Evolutionary conservation across 2,888 invertebrate genomes (phyloP).

Genomic region (Selenia dentaria): DNA sequence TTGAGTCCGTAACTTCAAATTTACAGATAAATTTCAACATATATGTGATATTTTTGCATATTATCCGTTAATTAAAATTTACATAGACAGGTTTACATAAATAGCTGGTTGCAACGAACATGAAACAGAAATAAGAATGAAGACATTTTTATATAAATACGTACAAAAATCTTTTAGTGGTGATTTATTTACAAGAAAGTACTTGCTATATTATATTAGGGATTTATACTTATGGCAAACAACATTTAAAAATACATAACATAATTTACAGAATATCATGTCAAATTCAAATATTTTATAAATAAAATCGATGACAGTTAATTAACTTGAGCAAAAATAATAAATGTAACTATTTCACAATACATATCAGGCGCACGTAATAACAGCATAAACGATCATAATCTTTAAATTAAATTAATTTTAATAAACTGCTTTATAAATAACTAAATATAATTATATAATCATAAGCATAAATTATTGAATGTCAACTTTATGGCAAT

Average conservation of each 20-base stretch:
- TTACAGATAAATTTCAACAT: conserved; percentile 3
- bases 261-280: not conserved
- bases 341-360: too few species aligned
- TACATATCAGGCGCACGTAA: too few species aligned
- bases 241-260: not conserved
- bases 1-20: conserved; percentile 20
- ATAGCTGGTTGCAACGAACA: not conserved
- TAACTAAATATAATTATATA: not conserved
- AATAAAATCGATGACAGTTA: conserved; percentile 9
- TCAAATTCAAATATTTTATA: not conserved
- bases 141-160: not conserved
- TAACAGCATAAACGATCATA: too few species aligned
- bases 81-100: conserved; percentile 9
- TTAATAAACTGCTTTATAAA: not conserved
- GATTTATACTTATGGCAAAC: conserved; percentile 8
- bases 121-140: not conserved
- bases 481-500: conserved; percentile 25
- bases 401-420: not conserved
- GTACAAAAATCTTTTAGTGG: not conserved
- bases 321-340: conserved; percentile 23
- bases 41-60: not conserved
- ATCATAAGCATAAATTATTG: not conserved
- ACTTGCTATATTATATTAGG: too few species aligned
- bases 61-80: conserved; percentile 15
- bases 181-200: too few species aligned